Evolutionary conservation across 2,113 vertebrate species (phyloP), one percentile per base, ranked within the genome.

Genomic region (Chrysemys picta): DNA sequence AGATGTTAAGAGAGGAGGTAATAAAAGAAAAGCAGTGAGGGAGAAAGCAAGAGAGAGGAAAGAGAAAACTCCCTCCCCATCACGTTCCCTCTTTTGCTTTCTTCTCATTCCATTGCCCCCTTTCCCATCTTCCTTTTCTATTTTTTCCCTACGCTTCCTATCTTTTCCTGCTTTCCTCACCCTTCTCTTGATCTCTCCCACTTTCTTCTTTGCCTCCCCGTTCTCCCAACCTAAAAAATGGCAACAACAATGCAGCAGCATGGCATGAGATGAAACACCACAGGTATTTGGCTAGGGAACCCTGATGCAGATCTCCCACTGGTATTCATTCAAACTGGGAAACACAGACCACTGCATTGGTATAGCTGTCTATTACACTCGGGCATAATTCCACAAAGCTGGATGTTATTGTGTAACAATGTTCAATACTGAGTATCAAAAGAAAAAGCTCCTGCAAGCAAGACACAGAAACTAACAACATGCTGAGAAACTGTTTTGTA

Each of bases 281-380:
- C 31, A 35, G 29, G 14, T 65, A 13, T 65, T 65, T 65, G 62
- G 29, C 62, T 65, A 17, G 62, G 62, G 31, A 35, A 35, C 25
- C 25, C 42, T 10, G 38, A 57, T 29, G 25, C 3, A 1, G 7
- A 24, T 16, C 21, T 79, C 45, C 50, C 31, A 2, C 0, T 57
- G 89, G 82, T 79, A 91, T 57, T 19, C 53, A 54, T 83, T 86
- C 72, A 47, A n/a, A 69, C 3, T 87, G 16, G 17, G 13, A 94
- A 91, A 83, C 29, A 52, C 87, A 85, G 8, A 1, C 9, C 6
- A 3, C 12, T 29, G 35, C 87, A 57, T 8, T 4, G 31, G 62
- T 88, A 35, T 52, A 54, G 84, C 72, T 57, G 79, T 49, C 29
- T 3, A 35, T 27, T 0, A 52, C 35, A 19, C 12, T 1, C 29